Base-by-base conservation (phyloP, 2,797 vertebrate species). In the Molossus alvarezi region DNA sequence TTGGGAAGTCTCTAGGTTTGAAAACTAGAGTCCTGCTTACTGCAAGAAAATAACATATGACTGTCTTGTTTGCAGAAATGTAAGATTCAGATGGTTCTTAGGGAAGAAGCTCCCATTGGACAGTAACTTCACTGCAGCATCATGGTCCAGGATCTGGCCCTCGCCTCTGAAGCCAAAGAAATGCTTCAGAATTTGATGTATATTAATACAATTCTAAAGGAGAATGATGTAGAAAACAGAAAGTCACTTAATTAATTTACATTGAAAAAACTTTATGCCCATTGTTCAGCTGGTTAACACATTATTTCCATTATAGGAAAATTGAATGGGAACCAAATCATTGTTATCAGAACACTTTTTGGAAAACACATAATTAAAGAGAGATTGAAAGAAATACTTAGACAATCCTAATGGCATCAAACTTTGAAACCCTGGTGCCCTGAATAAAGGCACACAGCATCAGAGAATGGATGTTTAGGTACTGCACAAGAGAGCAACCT, bases 161-260 rank as follows among this genome's bases (percentile, higher is more conserved):
- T 85, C 62, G 80, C 18, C 73, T 85, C 67, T 80, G 86, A 53
- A 72, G 60, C 25, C 60, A 64, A 73, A 73, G 41, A 67, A 67
- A 33, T 57, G 55, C 55, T 92, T 88, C 85, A 37, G 55, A 77
- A 92, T 57, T 33, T 73, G 25, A 72, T 48, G 1, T n/a, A 72
- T 65, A 82, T 37, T 53, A 51, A 84, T 73, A 18, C 67, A 41
- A 79, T 73, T 67, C 62, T 81, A 4, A 85, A 86, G 21, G 21
- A n/a, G 57, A 75, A 69, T 69, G 58, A 69, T 45, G 27, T 23
- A 90, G 67, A 73, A 81, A 45, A 80, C 73, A 93, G 20, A 64
- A 84, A 73, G 25, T 55, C 65, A 64, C 27, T 90, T 89, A 33
- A 33, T 71, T 62, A 80, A 83, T 93, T 85, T 67, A 80, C 51